Conservation (phyloP, 2,888 invertebrate genomes). For the Drosophila rellima region DNA sequence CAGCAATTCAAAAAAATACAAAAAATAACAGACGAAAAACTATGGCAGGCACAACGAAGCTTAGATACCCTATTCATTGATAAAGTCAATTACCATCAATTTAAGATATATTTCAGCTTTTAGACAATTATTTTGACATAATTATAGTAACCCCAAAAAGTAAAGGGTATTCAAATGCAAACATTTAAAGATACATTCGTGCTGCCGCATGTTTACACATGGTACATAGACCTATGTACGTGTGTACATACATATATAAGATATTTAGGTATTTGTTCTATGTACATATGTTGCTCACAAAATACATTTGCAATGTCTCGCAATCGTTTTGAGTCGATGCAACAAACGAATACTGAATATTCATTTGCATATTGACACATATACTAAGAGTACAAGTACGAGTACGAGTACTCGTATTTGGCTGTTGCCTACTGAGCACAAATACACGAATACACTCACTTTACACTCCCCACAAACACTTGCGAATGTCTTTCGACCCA, state of each 20-base stretch:
- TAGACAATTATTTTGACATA: too few species aligned
- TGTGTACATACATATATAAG: constrained; percentile 1
- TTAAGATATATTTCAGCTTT: too few species aligned
- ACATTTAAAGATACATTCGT: constrained; percentile 8
- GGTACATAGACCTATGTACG: constrained; percentile 25
- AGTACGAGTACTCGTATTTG: constrained; percentile 1
- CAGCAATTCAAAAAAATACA: constrained; percentile 10
- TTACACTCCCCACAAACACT: constrained; percentile 5
- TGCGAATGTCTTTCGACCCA: background rate
- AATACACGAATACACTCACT: constrained; percentile 14
- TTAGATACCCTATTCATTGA: constrained; percentile 26
- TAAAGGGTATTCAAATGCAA: constrained; percentile 33
- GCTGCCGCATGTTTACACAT: constrained; percentile 37
- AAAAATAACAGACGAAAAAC: background rate
- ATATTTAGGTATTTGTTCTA: constrained; percentile 32
- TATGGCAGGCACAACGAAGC: background rate
- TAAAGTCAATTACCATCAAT: too few species aligned
- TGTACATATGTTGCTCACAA: constrained; percentile 31
- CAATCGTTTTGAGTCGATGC: constrained; percentile 44
- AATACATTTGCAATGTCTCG: constrained; percentile 53
- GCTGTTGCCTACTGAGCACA: constrained; percentile 7
- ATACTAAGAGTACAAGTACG: background rate
- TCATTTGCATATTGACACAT: constrained; percentile 31
- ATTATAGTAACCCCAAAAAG: background rate
- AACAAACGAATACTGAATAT: constrained; percentile 39